Conservation (phyloP, 2,888 invertebrate genomes). For the Sicus ferrugineus region DNA sequence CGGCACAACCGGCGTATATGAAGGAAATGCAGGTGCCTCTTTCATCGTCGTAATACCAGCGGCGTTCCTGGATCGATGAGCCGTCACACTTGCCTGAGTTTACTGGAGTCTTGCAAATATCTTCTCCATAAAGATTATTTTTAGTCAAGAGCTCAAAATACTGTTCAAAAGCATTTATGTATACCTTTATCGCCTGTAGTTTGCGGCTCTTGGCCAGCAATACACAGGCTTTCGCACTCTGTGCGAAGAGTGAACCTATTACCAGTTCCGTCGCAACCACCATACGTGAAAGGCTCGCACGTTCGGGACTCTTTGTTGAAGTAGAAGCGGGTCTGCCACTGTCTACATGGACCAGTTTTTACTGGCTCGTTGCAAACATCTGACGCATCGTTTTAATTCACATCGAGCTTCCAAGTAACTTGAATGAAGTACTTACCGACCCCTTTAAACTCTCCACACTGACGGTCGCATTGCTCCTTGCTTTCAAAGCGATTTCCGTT, state of each 20-base stretch:
- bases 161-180: neutral
- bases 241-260: constrained; percentile 80
- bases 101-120: constrained; percentile 72
- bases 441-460: constrained; percentile 77
- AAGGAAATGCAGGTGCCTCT: constrained; percentile 79
- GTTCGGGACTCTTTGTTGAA: constrained; percentile 70
- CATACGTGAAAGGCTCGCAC: constrained; percentile 78
- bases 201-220: constrained; percentile 68
- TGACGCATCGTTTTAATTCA: constrained; percentile 52
- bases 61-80: constrained; percentile 63
- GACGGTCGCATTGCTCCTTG: constrained; percentile 79
- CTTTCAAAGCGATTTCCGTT: constrained; percentile 78
- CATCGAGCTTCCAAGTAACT: neutral
- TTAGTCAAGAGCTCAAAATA: constrained; percentile 10
- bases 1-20: constrained; percentile 86
- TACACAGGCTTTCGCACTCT: constrained; percentile 79
- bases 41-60: constrained; percentile 78
- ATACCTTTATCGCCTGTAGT: constrained; percentile 53
- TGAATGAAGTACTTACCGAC: constrained; percentile 67
- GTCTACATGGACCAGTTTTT: constrained; percentile 77
- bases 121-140: constrained; percentile 62
- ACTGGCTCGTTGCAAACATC: constrained; percentile 76
- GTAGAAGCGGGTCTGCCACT: constrained; percentile 70
- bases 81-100: constrained; percentile 70
- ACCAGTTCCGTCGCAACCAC: constrained; percentile 85